These are phyloP conservation scores for Sarcoramphus papa DNA, from an alignment of 2,797 vertebrate species.

Conservation along the genomic window DNA sequence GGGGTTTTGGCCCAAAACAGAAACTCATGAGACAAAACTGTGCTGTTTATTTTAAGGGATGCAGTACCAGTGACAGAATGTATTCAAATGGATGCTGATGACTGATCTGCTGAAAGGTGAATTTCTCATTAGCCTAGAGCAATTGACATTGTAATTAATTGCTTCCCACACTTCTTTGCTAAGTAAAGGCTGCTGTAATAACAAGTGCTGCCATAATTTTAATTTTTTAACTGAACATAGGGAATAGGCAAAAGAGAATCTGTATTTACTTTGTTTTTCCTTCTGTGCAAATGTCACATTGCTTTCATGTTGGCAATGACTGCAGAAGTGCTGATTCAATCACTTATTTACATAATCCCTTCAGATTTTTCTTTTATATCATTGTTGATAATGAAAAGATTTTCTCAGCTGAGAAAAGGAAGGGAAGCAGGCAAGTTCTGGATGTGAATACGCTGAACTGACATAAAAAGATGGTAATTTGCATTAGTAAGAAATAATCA, in stretches of 20 bases:
- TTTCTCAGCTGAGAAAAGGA: conserved; percentile 60
- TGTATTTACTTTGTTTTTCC: not conserved
- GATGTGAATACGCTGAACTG: not conserved
- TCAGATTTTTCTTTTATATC: conserved; percentile 11
- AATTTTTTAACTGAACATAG: not conserved
- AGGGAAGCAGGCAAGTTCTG: conserved; percentile 66
- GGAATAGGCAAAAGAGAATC: not conserved
- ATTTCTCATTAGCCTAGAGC: not conserved
- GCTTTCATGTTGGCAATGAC: not conserved
- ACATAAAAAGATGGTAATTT: not conserved
- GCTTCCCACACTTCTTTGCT: not conserved
- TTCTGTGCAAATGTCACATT: not conserved
- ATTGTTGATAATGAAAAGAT: conserved; percentile 28
- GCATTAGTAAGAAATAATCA: not conserved
- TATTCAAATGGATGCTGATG: not conserved
- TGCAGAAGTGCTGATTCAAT: conserved; percentile 22
- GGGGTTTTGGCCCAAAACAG: not conserved
- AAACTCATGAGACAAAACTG: not conserved
- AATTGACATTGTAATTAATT: not conserved
- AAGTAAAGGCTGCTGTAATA: not conserved
- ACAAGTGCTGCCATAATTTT: not conserved
- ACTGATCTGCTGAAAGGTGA: not conserved
- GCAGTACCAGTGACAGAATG: not conserved
- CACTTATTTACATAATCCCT: conserved; percentile 27
- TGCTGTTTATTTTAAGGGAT: not conserved